phyloP scores from a whole-genome alignment of 2,797 vertebrate genomes.

The Fistularia commersonii region DNA sequence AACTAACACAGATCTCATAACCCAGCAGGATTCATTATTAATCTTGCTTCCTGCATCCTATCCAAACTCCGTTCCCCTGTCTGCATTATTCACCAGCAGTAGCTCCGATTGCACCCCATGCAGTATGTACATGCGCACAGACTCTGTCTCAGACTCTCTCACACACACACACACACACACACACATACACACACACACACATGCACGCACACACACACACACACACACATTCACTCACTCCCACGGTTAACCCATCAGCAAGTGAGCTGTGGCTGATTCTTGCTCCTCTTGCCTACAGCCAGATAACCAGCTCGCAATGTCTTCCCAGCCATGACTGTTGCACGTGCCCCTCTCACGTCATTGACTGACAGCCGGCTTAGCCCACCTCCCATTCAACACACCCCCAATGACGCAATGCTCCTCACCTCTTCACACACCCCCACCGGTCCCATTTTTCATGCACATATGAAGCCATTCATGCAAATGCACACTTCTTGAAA shows the following conservation, averaged over 20 bases:
- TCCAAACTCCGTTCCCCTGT: constrained; percentile 59
- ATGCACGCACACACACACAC: constrained; percentile 13
- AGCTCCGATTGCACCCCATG: constrained; percentile 63
- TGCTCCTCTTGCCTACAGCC: constrained; percentile 67
- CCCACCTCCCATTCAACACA: constrained; percentile 73
- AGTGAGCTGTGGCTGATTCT: constrained; percentile 62
- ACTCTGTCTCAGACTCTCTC: constrained; percentile 15
- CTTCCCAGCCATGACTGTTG: constrained; percentile 70
- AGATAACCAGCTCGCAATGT: constrained; percentile 66
- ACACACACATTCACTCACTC: constrained; percentile 23
- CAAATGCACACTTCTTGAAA: too few species aligned
- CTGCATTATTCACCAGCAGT: constrained; percentile 76
- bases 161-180: constrained; percentile 18
- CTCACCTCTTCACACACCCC: constrained; percentile 46
- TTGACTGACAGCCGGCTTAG: constrained; percentile 80
- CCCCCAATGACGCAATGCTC: constrained; percentile 78
- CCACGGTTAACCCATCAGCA: constrained; percentile 35
- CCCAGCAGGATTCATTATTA: constrained; percentile 80
- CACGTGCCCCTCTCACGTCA: constrained; percentile 82
- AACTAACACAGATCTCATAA: constrained; percentile 62
- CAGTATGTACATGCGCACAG: constrained; percentile 42
- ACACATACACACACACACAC: constrained; percentile 15
- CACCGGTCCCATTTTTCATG: constrained; percentile 33
- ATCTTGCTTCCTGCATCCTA: constrained; percentile 59
- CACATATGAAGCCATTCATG: constrained; percentile 15